These are phyloP conservation scores for Opisthograptis luteolata DNA, from an alignment of 2,888 invertebrate genomes.

Conservation along the genomic window DNA sequence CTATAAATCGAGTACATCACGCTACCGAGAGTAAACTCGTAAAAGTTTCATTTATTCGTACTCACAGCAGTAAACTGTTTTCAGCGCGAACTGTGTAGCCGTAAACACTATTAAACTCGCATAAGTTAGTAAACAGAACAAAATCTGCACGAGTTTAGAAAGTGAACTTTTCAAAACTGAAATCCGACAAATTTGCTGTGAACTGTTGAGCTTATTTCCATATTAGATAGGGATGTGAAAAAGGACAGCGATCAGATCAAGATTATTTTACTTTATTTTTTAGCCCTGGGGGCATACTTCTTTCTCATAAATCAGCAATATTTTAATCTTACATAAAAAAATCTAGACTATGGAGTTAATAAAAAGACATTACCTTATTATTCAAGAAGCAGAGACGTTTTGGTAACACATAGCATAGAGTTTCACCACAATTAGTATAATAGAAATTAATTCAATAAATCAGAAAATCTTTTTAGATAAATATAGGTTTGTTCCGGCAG, in stretches of 20 bases:
- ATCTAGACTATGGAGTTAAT: too few species aligned
- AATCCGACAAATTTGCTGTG: constrained; percentile 30
- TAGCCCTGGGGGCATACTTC: too few species aligned
- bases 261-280: not conserved
- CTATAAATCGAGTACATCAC: not conserved
- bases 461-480: too few species aligned
- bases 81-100: constrained; percentile 17
- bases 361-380: too few species aligned
- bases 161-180: constrained; percentile 23
- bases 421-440: too few species aligned
- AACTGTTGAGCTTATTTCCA: constrained; percentile 29
- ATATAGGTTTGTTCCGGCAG: too few species aligned
- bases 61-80: constrained; percentile 25
- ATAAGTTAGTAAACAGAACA: constrained; percentile 30
- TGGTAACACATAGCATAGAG: too few species aligned
- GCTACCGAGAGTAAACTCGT: constrained; percentile 7
- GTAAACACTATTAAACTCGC: constrained; percentile 40
- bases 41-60: constrained; percentile 25
- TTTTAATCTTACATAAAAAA: too few species aligned
- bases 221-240: constrained; percentile 34
- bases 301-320: too few species aligned
- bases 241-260: not conserved
- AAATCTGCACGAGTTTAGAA: constrained; percentile 30
- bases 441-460: too few species aligned
- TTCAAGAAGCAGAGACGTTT: too few species aligned